Evolutionary conservation across 2,113 vertebrate species (phyloP), one percentile per base, ranked within the genome.

Genomic region (Rhipidura dahli): DNA sequence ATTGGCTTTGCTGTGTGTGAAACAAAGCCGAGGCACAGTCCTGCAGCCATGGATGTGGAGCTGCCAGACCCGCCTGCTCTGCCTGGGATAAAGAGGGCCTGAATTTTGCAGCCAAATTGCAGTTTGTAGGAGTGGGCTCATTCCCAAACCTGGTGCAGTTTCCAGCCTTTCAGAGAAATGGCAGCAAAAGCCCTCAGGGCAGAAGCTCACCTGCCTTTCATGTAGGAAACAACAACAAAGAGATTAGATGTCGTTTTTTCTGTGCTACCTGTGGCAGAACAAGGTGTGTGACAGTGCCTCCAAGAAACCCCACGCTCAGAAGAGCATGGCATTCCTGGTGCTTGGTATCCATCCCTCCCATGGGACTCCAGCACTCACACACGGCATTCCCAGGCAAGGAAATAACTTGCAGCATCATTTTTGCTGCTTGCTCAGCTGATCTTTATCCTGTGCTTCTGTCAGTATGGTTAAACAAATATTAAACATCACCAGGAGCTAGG

Each of bases 261-360:
- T 50, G 44, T 44, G 64, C 56, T 44, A 6, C n/a, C 50, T 66
- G 57, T 60, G 57, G 30, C 33, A 83, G 87, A 64, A 42, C 30
- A 35, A 64, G 33, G 76, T 47, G 57, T 71, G 10, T 49, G 20
- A 21, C 28, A 22, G 13, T 45, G 51, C 42, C 21, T 56, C n/a
- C 28, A 14, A 22, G 73, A 53, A 70, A 27, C 37, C 8, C 39
- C 83, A 15, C 8, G 5, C n/a, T 66, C 40, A 11, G 27, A 33
- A 26, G 45, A 7, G 9, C 0, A 0, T 31, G 69, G 30, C 54
- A 23, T 5, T 87, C 37, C 44, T 39, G 39, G 35, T 11, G 1
- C 15, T 0, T 11, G 39, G 50, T 19, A 26, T 57, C 69, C 56
- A 3, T 42, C 33, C 3, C 39, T 89, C 66, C 60, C 6, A 0